phyloP scores from a whole-genome alignment of 35 echinoderm and acorn worm genomes.

The Amphiura filiformis region DNA sequence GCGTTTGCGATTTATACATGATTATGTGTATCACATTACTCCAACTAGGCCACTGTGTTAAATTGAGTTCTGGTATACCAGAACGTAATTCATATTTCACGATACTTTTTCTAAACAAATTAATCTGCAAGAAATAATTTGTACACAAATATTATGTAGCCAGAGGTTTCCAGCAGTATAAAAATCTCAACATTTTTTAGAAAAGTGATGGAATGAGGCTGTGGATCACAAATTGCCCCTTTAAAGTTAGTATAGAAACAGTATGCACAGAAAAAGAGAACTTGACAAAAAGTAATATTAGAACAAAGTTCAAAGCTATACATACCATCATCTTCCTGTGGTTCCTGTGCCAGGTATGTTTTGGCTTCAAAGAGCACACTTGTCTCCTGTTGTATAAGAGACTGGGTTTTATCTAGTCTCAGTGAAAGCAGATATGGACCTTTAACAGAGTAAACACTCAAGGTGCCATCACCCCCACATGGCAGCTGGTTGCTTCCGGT shows the following conservation, averaged over 20 bases:
- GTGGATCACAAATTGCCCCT: too few species aligned
- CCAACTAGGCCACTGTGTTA: too few species aligned
- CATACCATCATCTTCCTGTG: slow-evolving; percentile 22
- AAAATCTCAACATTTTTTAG: too few species aligned
- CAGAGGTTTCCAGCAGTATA: too few species aligned
- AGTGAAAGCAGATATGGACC: slow-evolving; percentile 33
- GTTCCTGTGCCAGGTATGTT: slow-evolving; percentile 25
- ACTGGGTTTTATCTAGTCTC: not conserved
- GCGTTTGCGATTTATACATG: not conserved
- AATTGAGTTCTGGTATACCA: too few species aligned
- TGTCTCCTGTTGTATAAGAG: slow-evolving; percentile 28
- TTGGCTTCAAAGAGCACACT: slow-evolving; percentile 48
- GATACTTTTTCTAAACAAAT: too few species aligned
- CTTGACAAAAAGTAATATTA: not conserved
- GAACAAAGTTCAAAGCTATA: not conserved
- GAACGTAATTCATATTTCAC: too few species aligned
- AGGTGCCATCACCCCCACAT: slow-evolving; percentile 18
- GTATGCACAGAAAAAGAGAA: not conserved
- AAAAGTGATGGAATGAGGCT: too few species aligned
- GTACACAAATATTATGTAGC: too few species aligned
- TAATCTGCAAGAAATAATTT: too few species aligned
- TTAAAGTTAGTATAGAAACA: not conserved
- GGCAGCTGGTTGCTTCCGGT: not conserved
- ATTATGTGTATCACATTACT: too few species aligned
- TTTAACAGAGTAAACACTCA: slow-evolving; percentile 29